phyloP scores from a whole-genome alignment of 2,113 vertebrate species.

The Nestor notabilis region DNA sequence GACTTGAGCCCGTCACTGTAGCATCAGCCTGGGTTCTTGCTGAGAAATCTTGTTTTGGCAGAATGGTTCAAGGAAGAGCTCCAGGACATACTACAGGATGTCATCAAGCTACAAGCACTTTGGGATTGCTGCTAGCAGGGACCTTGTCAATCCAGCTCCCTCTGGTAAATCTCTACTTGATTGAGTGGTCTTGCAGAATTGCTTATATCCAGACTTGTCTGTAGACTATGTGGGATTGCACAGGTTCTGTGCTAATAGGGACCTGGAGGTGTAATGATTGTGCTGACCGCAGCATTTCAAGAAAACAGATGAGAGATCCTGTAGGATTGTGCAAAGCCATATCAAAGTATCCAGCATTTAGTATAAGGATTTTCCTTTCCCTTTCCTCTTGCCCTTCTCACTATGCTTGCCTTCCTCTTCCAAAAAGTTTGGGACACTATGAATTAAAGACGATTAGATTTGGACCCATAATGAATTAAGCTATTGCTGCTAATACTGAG shows the following conservation, averaged over 20 bases:
- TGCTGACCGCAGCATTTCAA: neutral
- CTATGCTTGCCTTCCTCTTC: neutral
- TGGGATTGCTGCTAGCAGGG: neutral
- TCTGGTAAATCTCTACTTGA: neutral
- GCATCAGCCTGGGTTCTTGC: neutral
- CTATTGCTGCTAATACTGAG: neutral
- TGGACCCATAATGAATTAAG: neutral
- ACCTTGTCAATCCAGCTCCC: neutral
- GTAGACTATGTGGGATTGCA: neutral
- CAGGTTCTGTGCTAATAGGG: neutral
- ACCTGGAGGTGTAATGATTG: neutral
- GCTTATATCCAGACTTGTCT: neutral
- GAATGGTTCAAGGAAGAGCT: neutral
- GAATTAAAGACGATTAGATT: neutral
- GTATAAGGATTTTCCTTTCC: neutral
- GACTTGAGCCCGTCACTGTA: neutral
- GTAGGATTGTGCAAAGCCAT: neutral
- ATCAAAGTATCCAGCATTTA: neutral
- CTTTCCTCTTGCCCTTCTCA: neutral
- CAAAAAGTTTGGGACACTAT: neutral
- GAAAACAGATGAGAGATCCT: neutral
- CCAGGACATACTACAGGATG: neutral
- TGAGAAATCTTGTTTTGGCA: neutral
- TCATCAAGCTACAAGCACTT: neutral
- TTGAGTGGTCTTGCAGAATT: neutral